Conservation (phyloP, 1,140 invertebrate species). For the Papilio polyxenes region DNA sequence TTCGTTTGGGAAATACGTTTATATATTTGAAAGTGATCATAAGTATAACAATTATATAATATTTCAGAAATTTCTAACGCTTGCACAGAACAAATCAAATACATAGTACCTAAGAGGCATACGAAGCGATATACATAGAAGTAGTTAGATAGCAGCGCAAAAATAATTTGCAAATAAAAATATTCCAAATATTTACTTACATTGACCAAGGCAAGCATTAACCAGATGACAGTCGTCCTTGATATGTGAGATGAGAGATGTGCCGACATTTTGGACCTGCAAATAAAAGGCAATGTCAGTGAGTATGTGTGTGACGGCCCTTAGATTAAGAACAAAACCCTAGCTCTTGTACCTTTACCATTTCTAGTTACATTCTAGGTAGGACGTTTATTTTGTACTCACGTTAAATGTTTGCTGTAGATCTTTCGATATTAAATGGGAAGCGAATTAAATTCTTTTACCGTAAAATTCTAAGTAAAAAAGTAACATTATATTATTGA, state of each 20-base stretch:
- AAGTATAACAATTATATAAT: too few species aligned
- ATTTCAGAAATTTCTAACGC: too few species aligned
- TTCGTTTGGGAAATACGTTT: background rate
- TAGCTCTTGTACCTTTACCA: background rate
- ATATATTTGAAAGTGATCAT: background rate
- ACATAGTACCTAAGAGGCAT: too few species aligned
- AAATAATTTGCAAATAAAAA: too few species aligned
- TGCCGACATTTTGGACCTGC: conserved; percentile 74
- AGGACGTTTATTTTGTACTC: background rate
- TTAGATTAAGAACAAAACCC: background rate
- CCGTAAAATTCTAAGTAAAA: too few species aligned
- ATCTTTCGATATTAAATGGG: background rate
- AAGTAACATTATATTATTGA: too few species aligned
- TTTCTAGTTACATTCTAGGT: background rate
- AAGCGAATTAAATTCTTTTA: background rate
- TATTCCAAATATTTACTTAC: conserved; percentile 56
- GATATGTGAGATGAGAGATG: conserved; percentile 67
- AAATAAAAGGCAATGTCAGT: conserved; percentile 42
- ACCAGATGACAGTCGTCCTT: conserved; percentile 63
- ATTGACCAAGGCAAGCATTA: conserved; percentile 68
- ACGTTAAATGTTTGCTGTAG: background rate
- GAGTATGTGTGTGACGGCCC: background rate
- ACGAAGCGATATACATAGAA: too few species aligned
- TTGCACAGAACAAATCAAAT: too few species aligned
- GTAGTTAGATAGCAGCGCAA: too few species aligned